Evolutionary conservation across 2,113 vertebrate genomes (phyloP).

Genomic region (Cochlearius cochlearius): DNA sequence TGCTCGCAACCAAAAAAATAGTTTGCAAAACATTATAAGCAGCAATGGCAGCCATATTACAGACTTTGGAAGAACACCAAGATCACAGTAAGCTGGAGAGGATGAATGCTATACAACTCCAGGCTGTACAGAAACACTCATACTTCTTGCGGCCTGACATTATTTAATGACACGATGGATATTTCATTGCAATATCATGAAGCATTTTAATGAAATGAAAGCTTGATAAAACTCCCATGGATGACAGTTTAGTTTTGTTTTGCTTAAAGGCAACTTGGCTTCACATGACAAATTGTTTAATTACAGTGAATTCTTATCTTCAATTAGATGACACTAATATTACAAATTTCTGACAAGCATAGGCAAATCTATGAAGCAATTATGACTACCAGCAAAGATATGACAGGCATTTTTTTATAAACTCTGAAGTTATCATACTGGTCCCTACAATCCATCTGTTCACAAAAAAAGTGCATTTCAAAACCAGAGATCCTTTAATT

Average conservation of each 20-base stretch:
- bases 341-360: constrained; percentile 4
- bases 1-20: neutral
- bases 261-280: neutral
- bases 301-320: neutral
- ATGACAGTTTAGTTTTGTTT: neutral
- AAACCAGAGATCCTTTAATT: neutral
- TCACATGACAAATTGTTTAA: neutral
- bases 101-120: neutral
- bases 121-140: neutral
- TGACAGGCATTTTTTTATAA: neutral
- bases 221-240: neutral
- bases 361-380: neutral
- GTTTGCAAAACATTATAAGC: neutral
- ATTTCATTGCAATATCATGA: neutral
- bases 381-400: neutral
- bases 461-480: neutral
- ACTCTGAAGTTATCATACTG: neutral
- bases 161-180: neutral
- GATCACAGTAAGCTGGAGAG: neutral
- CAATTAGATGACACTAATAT: neutral
- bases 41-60: neutral
- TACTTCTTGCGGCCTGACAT: neutral
- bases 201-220: neutral
- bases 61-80: neutral
- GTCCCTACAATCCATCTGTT: neutral